Base-by-base conservation (phyloP, 1,140 invertebrate species). In the Hylaeus volcanicus region DNA sequence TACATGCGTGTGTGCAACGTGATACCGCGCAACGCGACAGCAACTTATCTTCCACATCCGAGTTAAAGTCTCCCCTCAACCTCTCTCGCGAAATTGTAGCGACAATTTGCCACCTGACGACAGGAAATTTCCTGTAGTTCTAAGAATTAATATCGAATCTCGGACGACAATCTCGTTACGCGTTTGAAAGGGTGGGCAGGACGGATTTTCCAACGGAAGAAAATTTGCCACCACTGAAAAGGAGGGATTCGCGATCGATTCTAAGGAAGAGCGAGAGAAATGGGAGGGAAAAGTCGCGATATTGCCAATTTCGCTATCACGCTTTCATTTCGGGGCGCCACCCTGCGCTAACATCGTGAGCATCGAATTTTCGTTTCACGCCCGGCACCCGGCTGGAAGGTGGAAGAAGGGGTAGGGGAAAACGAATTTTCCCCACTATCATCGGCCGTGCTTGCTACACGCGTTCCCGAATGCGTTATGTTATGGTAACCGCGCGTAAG, bases 301-400 rank as follows among this genome's bases (percentile, higher is more conserved):
- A 87, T 87, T 87, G 86, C 77, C 86, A 87, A 87, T 87, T 86
- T 86, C 71, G 74, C 77, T 87, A 83, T 86, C 81, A 74, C 85
- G 60, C 83, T 73, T 83, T 87, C 81, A 86, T 84, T 86, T 83
- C 74, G 74, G 26, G 51, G 69, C 60, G 5, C 72, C 72, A 75
- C 55, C 65, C 68, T 48, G 70, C 81, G 64, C 77, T 87, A 87
- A 87, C 84, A 55, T 78, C 81, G 81, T 86, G 63, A 82, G 63
- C 85, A 63, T 64, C 85, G 85, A 86, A 86, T 83, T 87, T 86
- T 87, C 84, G 69, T 63, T 66, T 56, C 63, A 53, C 69, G 72
- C 78, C 58, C 69, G 58, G 45, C 56, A 58, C 39, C 56, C 15
- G 4, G 48, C 14, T 12, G 53, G n/a, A 68, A 63, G 43, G 43